Evolutionary conservation across 2,888 invertebrate genomes (phyloP).

Genomic region (Drepana falcataria): DNA sequence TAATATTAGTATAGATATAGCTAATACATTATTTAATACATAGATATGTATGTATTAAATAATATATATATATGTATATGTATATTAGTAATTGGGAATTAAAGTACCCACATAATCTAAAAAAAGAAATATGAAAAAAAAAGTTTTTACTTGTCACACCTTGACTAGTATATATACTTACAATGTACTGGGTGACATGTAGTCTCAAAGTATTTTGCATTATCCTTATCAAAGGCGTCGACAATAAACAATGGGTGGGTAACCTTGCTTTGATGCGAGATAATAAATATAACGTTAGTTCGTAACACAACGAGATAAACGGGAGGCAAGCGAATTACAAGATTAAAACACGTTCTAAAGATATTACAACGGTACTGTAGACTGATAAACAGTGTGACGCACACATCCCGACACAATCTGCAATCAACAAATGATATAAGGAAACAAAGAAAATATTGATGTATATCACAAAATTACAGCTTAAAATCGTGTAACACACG

Average conservation of each 20-base stretch:
- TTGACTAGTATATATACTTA: not conserved
- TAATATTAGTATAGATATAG: too few relatives aligned
- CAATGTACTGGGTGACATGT: not conserved
- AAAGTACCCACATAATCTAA: too few relatives aligned
- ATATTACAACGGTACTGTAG: not conserved
- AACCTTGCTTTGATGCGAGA: constrained; percentile 52
- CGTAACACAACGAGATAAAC: constrained; percentile 36
- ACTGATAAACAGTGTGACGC: not conserved
- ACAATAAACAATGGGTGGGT: constrained; percentile 63
- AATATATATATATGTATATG: too few relatives aligned
- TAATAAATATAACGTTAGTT: constrained; percentile 27
- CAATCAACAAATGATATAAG: not conserved
- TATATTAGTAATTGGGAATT: too few relatives aligned
- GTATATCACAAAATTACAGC: too few relatives aligned
- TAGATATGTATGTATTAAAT: too few relatives aligned
- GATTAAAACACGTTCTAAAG: constrained; percentile 6
- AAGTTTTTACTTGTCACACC: not conserved
- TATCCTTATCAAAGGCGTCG: constrained; percentile 48
- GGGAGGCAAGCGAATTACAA: constrained; percentile 26
- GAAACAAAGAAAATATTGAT: not conserved
- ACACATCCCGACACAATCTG: not conserved
- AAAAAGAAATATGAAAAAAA: too few relatives aligned
- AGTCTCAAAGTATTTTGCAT: constrained; percentile 18
- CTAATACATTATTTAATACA: too few relatives aligned
- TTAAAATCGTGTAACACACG: too few relatives aligned